These are phyloP conservation scores for Labroides dimidiatus DNA, from an alignment of 2,797 vertebrate genomes.

Conservation along the genomic window DNA sequence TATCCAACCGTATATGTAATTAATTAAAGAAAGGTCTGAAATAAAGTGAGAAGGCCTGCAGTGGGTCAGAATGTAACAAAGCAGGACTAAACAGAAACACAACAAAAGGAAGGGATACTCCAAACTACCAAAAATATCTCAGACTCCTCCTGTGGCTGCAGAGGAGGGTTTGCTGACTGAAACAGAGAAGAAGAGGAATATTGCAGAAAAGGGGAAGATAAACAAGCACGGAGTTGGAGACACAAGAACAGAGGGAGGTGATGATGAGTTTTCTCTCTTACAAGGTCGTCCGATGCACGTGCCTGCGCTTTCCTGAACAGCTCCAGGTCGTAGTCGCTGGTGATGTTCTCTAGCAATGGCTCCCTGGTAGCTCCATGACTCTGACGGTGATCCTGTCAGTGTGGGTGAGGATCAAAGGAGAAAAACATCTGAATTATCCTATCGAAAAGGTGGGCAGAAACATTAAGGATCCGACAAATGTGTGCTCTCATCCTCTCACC, in stretches of 20 bases:
- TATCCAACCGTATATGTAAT: background rate
- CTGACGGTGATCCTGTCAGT: slow-evolving; percentile 89
- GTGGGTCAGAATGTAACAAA: slow-evolving; percentile 28
- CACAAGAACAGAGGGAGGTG: slow-evolving; percentile 55
- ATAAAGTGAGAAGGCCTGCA: slow-evolving; percentile 2
- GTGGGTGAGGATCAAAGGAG: background rate
- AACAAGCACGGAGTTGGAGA: slow-evolving; percentile 23
- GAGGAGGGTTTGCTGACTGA: slow-evolving; percentile 63
- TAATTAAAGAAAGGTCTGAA: background rate
- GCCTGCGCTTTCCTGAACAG: slow-evolving; percentile 98
- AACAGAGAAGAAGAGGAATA: slow-evolving; percentile 69
- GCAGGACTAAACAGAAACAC: slow-evolving; percentile 11
- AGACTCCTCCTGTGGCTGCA: slow-evolving; percentile 67
- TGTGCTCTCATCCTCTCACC: slow-evolving; percentile 75
- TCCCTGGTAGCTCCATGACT: slow-evolving; percentile 90
- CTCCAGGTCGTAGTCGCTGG: slow-evolving; percentile 97
- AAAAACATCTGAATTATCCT: background rate
- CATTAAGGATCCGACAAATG: background rate
- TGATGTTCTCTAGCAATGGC: slow-evolving; percentile 96
- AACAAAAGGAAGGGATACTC: slow-evolving; percentile 48
- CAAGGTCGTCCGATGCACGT: slow-evolving; percentile 95
- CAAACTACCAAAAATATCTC: slow-evolving; percentile 72
- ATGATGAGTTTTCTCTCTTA: slow-evolving; percentile 88
- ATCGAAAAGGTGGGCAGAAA: background rate
- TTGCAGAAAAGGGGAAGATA: slow-evolving; percentile 26